Evolutionary conservation across 2,888 invertebrate genomes (phyloP).

Genomic region (Sarcophaga caerulescens): DNA sequence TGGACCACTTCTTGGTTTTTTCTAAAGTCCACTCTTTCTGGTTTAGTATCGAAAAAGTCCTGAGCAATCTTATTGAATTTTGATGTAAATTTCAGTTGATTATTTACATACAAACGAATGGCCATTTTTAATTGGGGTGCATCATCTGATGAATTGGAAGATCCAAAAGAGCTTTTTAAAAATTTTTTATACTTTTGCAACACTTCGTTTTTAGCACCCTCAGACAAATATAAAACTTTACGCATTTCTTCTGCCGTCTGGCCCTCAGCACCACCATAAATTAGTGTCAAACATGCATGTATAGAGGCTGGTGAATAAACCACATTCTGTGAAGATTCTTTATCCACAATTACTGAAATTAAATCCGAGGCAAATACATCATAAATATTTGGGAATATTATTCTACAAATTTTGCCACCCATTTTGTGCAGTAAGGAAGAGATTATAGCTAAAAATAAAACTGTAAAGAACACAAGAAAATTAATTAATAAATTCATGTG

Average conservation of each 20-base stretch:
- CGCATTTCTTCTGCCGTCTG: slow-evolving; percentile 76
- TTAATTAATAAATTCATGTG: not conserved
- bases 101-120: slow-evolving; percentile 87
- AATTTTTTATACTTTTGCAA: slow-evolving; percentile 73
- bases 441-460: slow-evolving; percentile 19
- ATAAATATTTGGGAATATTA: slow-evolving; percentile 66
- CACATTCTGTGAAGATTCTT: slow-evolving; percentile 70
- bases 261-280: slow-evolving; percentile 87
- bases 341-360: slow-evolving; percentile 69
- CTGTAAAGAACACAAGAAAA: slow-evolving; percentile 25
- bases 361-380: slow-evolving; percentile 74
- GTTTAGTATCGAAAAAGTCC: slow-evolving; percentile 85
- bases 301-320: slow-evolving; percentile 82
- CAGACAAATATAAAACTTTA: slow-evolving; percentile 70
- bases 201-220: slow-evolving; percentile 70
- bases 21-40: slow-evolving; percentile 85
- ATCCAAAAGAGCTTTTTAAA: slow-evolving; percentile 68
- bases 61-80: slow-evolving; percentile 83
- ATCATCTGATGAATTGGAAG: slow-evolving; percentile 48
- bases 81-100: slow-evolving; percentile 82
- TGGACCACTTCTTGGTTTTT: slow-evolving; percentile 68
- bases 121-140: slow-evolving; percentile 83
- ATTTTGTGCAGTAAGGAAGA: slow-evolving; percentile 27
- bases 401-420: slow-evolving; percentile 68
- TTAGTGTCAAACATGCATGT: slow-evolving; percentile 86